Conservation (phyloP, 2,113 vertebrate genomes). For the Micronycteris hirsuta region DNA sequence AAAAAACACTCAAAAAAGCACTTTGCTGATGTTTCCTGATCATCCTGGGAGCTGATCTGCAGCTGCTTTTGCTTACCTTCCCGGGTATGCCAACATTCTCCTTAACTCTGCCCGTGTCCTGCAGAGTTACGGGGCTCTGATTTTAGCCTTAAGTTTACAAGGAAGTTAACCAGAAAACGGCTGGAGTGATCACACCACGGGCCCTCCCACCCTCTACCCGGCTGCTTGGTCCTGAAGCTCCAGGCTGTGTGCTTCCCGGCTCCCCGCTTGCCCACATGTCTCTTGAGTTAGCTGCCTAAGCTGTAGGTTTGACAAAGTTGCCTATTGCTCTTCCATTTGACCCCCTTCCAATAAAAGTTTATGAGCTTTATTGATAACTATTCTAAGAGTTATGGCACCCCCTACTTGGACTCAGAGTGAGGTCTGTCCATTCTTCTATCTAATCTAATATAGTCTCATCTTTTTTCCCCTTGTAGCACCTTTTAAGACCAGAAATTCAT, state of each 20-base stretch:
- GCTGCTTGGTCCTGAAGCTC: not conserved
- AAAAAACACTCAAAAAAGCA: not conserved
- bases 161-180: not conserved
- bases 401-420: not conserved
- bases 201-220: not conserved
- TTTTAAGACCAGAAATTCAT: not conserved
- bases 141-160: not conserved
- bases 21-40: not conserved
- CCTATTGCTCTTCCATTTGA: not conserved
- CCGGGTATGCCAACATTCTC: rapidly evolving
- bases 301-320: not conserved
- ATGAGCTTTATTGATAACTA: not conserved
- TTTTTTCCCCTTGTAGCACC: not conserved
- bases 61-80: not conserved
- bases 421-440: not conserved
- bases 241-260: not conserved
- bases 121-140: not conserved
- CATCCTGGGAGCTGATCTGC: not conserved
- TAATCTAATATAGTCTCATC: not conserved
- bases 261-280: not conserved
- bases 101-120: not conserved
- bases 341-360: not conserved
- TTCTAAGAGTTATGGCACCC: not conserved
- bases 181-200: not conserved
- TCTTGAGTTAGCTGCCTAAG: not conserved